Evolutionary conservation across 1,140 invertebrate genomes (phyloP), one percentile per base, ranked within the genome.

Genomic region (Hetaerina americana): DNA sequence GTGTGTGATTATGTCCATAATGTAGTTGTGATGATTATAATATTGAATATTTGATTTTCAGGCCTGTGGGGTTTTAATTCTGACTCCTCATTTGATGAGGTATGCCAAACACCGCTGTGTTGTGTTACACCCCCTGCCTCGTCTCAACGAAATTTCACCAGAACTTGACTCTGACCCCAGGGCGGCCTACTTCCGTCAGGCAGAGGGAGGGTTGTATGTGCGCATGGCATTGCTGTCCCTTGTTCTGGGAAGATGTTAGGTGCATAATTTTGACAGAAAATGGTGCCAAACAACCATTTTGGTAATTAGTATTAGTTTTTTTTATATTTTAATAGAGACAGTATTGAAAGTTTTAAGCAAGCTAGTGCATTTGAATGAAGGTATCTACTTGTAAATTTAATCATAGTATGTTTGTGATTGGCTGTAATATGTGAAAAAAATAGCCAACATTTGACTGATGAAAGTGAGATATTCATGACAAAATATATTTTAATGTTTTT

Each of bases 161-260:
- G 93, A 96, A 74, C 92, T 99, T 75, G 98, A 99, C 80, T 89
- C 87, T 0, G 98, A 99, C 84, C 95, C 96, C 0, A 82, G 97
- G 68, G 97, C 97, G 0, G 97, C 96, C 0, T 99, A 99, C 81
- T 99, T 99, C 85, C 85, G 97, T 25, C 98, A 99, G 84, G 95
- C 95, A 1, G 94, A 98, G 80, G 93, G 95, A 77, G 98, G 98
- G 67, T 92, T 99, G 88, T 99, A 96, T 78, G 93, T 99, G 5
- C 87, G 98, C 40, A 99, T 99, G 98, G 96, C 97, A 1, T 81
- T 99, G 0, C 83, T 99, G 1, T 89, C 95, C 0, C 92, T 97
- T 86, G 90, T 99, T 27, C 84, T 97, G 10, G 92, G 92, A 66
- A 84, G 83, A 77, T 80, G 77, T 73, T 79, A 75, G 76, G 26